phyloP scores from a whole-genome alignment of 1,140 invertebrate genomes.

The Trichonephila clavata region DNA sequence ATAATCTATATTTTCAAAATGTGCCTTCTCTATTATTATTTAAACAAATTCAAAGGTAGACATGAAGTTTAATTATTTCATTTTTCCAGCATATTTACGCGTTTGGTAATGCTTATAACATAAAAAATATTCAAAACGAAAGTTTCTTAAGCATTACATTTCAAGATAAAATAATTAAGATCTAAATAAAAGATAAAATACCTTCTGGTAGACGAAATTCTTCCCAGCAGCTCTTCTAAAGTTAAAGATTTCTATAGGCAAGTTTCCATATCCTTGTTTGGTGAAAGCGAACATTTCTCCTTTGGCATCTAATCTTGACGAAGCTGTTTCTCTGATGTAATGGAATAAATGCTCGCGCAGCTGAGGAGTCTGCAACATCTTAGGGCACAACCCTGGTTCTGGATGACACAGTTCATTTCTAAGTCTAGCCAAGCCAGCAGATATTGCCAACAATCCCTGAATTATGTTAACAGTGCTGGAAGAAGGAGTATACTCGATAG shows the following conservation, averaged over 20 bases:
- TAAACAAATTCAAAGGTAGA: too few species aligned
- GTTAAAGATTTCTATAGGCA: conserved; percentile 81
- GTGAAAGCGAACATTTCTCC: conserved; percentile 80
- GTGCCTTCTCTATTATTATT: too few species aligned
- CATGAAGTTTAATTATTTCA: too few species aligned
- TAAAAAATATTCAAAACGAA: too few species aligned
- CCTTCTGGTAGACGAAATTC: conserved; percentile 73
- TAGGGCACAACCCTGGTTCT: conserved; percentile 79
- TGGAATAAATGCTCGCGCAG: conserved; percentile 80
- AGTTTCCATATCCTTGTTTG: conserved; percentile 80
- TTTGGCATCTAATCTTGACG: conserved; percentile 79
- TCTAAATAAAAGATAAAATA: conserved; percentile 19
- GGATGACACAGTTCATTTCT: conserved; percentile 79
- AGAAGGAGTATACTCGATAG: conserved; percentile 79
- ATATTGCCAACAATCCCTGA: conserved; percentile 80
- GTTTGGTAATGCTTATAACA: too few species aligned
- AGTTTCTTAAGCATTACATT: too few species aligned
- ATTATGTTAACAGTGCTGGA: conserved; percentile 81
- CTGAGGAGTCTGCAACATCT: conserved; percentile 79
- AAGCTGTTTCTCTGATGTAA: conserved; percentile 79
- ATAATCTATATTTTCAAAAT: too few species aligned
- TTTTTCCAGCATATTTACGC: too few species aligned
- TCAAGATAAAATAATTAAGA: too few species aligned
- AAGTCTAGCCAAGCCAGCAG: conserved; percentile 79
- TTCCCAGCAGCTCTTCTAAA: conserved; percentile 79